Conservation (phyloP, 1,140 invertebrate genomes). For the Pogonus chalceus region DNA sequence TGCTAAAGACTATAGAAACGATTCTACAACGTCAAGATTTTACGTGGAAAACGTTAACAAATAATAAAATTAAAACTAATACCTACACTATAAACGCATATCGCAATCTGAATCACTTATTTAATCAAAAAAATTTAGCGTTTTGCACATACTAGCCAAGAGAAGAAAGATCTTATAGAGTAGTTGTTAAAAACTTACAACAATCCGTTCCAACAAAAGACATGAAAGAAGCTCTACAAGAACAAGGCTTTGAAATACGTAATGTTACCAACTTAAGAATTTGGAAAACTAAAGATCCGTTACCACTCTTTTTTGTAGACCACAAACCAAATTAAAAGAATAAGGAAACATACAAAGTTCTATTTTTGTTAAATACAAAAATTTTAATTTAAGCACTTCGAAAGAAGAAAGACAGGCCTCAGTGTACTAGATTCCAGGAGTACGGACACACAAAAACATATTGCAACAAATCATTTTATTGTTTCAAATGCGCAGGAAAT, state of each 20-base stretch:
- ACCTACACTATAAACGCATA: background rate
- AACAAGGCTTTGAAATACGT: constrained; percentile 17
- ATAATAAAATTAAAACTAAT: background rate
- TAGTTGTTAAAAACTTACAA: constrained; percentile 19
- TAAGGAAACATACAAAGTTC: constrained; percentile 29
- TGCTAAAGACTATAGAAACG: background rate
- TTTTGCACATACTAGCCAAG: background rate
- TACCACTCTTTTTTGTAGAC: constrained; percentile 30
- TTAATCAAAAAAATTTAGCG: background rate
- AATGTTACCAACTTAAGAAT: constrained; percentile 21
- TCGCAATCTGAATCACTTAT: background rate
- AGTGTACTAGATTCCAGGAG: constrained; percentile 29
- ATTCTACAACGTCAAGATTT: background rate
- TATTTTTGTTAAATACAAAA: constrained; percentile 23
- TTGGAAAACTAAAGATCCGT: constrained; percentile 23
- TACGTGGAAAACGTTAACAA: background rate
- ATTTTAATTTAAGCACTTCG: constrained; percentile 26
- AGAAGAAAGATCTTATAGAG: constrained; percentile 7
- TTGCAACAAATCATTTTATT: constrained; percentile 23
- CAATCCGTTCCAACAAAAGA: constrained; percentile 14
- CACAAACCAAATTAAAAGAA: constrained; percentile 28
- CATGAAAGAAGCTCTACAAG: constrained; percentile 14
- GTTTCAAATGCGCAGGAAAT: constrained; percentile 32
- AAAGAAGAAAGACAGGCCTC: constrained; percentile 22
- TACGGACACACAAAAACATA: constrained; percentile 31